Evolutionary conservation across 2,888 invertebrate species (phyloP), one percentile per base, ranked within the genome.

Genomic region (Polydrusus pterygomalis): DNA sequence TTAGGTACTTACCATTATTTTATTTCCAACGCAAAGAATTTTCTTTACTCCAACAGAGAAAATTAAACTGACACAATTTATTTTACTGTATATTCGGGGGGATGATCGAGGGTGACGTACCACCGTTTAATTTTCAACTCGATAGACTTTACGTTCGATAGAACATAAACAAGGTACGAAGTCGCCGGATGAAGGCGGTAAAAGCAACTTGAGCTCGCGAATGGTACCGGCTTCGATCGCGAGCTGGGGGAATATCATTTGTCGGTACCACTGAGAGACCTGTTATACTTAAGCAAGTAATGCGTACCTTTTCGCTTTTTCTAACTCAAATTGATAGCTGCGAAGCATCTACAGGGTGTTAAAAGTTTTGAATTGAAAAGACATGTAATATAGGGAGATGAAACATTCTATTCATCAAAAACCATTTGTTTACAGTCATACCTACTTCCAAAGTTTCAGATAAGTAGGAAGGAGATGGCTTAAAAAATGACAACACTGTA

Each of bases 161-260:
- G 54, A 54, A 54, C 54, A 60, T 60, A 38, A 60, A 38, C 58
- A 60, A 38, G 58, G 17, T 60, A 60, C 58, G 34, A 60, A 17
- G 38, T 38, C 30, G 58, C 38, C 34, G 34, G 38, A 30, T 45
- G 60, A 67, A 73, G 73, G 56, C 60, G 73, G 73, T 73, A 72
- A 72, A 72, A 72, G 56, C 65, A 67, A 45, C 73, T 72, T 51
- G 65, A 58, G 60, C 49, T 64, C 45, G 60, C 58, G 62, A 47
- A 40, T 73, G 47, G 58, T 67, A 58, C 60, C 67, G 73, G 51
- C 63, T 34, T 20, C 67, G 65, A 18, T 25, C 34, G 60, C 54
- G 67, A 49, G 49, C 65, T 67, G 67, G 73, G 54, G 63, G 71
- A 72, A 72, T 47, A 45, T 54, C 38, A 72, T 64, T 51, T 38